Percentiles rank a stretch among this genome's conserved stretches.
These are phyloP conservation scores for Pipistrellus nathusii DNA, from an alignment of 2,797 vertebrate species.

Conservation along the genomic window DNA sequence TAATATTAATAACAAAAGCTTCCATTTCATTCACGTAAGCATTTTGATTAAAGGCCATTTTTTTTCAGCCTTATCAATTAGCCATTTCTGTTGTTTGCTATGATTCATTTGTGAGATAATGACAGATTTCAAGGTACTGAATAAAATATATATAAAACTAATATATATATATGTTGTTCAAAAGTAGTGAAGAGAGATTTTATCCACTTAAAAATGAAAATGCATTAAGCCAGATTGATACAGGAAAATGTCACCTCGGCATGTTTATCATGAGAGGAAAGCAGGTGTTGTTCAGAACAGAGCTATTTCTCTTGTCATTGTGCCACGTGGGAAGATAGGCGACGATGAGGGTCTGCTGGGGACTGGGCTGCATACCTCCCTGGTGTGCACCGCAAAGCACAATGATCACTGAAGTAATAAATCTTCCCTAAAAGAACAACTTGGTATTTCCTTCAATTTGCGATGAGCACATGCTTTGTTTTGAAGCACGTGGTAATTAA, in stretches of 20 bases:
- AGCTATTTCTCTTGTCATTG: background rate
- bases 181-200: constrained; percentile 4
- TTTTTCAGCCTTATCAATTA: constrained; percentile 51
- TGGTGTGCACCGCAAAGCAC: background rate
- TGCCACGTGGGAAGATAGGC: background rate
- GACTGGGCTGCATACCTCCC: background rate
- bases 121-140: constrained; percentile 5
- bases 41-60: constrained; percentile 6
- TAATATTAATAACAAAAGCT: constrained; percentile 18
- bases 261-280: background rate
- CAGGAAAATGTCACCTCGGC: background rate
- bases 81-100: background rate
- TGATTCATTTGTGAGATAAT: constrained; percentile 42
- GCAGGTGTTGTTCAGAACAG: background rate
- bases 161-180: background rate
- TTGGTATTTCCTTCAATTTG: background rate
- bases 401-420: background rate
- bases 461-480: background rate
- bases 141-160: background rate
- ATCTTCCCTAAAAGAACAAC: background rate
- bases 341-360: background rate
- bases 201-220: constrained; percentile 1
- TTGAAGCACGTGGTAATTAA: background rate
- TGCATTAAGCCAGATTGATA: background rate
- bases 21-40: background rate